A percentile compares a stretch with the other conserved stretches of the same genome.
phyloP scores from a whole-genome alignment of 2,113 vertebrate genomes.

The Puffinus mauretanicus region DNA sequence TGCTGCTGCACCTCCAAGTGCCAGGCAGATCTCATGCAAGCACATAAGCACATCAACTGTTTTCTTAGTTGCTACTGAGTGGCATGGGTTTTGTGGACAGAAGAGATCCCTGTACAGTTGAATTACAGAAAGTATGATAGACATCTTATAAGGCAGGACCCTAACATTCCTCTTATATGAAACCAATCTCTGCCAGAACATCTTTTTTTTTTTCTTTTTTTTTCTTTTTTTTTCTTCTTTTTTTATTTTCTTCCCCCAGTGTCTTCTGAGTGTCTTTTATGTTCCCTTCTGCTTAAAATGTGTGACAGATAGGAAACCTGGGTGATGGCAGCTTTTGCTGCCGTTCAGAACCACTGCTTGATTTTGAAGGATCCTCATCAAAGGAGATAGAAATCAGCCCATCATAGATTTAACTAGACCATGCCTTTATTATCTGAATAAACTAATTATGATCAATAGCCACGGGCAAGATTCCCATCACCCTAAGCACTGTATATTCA shows the following conservation, averaged over 20 bases:
- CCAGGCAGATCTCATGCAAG: not conserved
- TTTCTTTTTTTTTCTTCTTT: too few species aligned
- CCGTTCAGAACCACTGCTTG: not conserved
- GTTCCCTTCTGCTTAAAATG: not conserved
- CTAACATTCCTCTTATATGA: not conserved
- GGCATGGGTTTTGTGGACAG: not conserved
- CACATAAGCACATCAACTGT: not conserved
- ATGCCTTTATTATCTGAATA: not conserved
- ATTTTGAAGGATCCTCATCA: not conserved
- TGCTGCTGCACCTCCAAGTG: not conserved
- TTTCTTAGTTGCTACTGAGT: not conserved
- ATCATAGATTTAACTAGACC: not conserved
- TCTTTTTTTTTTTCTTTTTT: not conserved
- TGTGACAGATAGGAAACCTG: not conserved
- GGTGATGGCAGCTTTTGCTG: not conserved
- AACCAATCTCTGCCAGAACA: not conserved
- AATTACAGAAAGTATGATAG: not conserved
- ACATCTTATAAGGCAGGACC: not conserved
- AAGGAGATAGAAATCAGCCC: not conserved
- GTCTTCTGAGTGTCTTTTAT: not conserved
- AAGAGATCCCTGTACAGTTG: fast-evolving
- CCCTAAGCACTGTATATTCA: not conserved
- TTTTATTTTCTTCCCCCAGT: fast-evolving
- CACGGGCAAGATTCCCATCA: not conserved
- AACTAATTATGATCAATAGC: not conserved